Percentiles rank a stretch among this genome's conserved stretches.
phyloP scores from a whole-genome alignment of 2,888 invertebrate species.

The Vesta saturnalis region DNA sequence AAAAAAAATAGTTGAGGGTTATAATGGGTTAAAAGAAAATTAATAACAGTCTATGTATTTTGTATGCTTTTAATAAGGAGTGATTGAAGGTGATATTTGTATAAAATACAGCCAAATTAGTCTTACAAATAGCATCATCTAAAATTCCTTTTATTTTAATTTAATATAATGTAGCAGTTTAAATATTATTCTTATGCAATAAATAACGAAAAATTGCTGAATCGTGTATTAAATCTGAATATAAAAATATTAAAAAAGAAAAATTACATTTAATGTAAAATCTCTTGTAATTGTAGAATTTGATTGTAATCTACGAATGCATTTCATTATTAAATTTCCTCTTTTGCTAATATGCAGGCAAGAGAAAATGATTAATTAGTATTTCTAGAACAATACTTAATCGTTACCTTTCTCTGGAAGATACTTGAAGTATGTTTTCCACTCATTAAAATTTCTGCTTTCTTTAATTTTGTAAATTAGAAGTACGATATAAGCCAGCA shows the following conservation, averaged over 20 bases:
- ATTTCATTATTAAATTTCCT: conserved; percentile 11
- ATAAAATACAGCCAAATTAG: no score
- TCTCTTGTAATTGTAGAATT: conserved; percentile 4
- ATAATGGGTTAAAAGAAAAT: no score
- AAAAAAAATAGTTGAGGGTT: no score
- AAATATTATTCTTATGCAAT: background rate
- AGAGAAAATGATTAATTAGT: background rate
- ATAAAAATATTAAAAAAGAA: no score
- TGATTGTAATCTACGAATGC: conserved; percentile 3
- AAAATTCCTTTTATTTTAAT: background rate
- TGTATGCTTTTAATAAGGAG: no score
- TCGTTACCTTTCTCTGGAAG: conserved; percentile 1
- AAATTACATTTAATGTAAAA: conserved; percentile 8
- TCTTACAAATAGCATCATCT: no score
- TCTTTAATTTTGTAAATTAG: conserved; percentile 10
- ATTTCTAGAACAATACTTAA: conserved; percentile 3
- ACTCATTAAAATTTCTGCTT: background rate
- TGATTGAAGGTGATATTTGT: no score
- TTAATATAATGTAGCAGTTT: background rate
- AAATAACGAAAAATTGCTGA: background rate
- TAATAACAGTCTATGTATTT: no score
- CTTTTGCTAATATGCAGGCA: background rate
- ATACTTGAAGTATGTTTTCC: background rate
- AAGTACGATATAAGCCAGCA: conserved; percentile 1
- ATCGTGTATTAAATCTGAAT: no score